phyloP scores from a whole-genome alignment of 2,888 invertebrate species.

The Flexamia atlantica region DNA sequence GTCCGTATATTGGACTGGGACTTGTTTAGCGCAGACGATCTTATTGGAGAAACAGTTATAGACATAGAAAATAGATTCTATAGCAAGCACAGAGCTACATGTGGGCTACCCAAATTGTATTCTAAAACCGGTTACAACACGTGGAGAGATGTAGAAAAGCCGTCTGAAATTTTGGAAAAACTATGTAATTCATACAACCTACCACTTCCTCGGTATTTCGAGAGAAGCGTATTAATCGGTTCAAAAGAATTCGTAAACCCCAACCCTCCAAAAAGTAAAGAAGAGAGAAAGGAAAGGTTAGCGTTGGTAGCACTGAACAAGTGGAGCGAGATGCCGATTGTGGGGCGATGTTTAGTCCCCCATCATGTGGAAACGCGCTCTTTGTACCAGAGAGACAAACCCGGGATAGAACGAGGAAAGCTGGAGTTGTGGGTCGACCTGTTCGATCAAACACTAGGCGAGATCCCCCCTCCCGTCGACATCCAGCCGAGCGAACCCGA shows the following conservation, averaged over 20 bases:
- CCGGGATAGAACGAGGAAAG: slow-evolving; percentile 91
- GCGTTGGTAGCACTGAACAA: slow-evolving; percentile 86
- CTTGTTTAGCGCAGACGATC: slow-evolving; percentile 81
- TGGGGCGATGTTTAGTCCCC: slow-evolving; percentile 88
- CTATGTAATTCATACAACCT: slow-evolving; percentile 84
- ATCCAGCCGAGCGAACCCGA: slow-evolving; percentile 85
- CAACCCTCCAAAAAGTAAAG: slow-evolving; percentile 72
- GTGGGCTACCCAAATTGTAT: slow-evolving; percentile 81
- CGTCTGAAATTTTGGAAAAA: slow-evolving; percentile 84
- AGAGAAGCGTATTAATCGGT: slow-evolving; percentile 78
- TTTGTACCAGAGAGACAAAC: slow-evolving; percentile 84
- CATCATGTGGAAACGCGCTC: slow-evolving; percentile 95
- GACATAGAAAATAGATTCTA: slow-evolving; percentile 94
- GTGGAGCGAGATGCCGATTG: slow-evolving; percentile 86
- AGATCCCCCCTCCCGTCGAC: slow-evolving; percentile 85
- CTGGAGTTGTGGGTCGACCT: slow-evolving; percentile 95
- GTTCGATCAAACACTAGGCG: slow-evolving; percentile 79
- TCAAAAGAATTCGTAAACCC: slow-evolving; percentile 72
- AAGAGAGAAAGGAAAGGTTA: slow-evolving; percentile 81
- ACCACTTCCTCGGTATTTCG: slow-evolving; percentile 77
- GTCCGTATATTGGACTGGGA: slow-evolving; percentile 89
- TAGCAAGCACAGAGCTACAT: slow-evolving; percentile 86
- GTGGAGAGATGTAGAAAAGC: slow-evolving; percentile 88
- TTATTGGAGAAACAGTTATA: slow-evolving; percentile 90
- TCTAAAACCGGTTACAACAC: slow-evolving; percentile 80